Conservation (phyloP, 2,797 vertebrate species). For the Phataginus tetradactyla region DNA sequence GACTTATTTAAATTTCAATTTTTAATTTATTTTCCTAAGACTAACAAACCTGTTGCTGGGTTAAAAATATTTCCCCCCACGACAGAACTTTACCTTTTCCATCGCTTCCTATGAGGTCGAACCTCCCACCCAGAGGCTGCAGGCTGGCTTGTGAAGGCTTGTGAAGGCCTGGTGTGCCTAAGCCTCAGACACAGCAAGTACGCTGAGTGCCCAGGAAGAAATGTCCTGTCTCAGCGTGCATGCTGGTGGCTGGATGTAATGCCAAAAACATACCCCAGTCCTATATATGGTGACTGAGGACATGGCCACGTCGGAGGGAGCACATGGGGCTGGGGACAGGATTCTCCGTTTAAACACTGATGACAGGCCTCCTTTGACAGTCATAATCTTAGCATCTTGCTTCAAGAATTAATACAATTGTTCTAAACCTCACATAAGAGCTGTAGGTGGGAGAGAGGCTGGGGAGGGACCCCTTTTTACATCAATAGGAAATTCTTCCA, state of each 20-base stretch:
- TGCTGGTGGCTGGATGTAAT: constrained; percentile 79
- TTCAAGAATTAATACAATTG: constrained; percentile 37
- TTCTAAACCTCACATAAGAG: neutral
- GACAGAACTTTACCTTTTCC: constrained; percentile 64
- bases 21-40: neutral
- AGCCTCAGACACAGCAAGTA: constrained; percentile 70
- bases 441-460: neutral
- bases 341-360: constrained; percentile 79
- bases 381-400: constrained; percentile 65
- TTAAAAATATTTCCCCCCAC: constrained; percentile 48
- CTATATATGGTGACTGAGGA: constrained; percentile 73
- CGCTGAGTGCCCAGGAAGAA: constrained; percentile 77
- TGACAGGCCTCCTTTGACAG: constrained; percentile 52
- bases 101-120: constrained; percentile 48
- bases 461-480: neutral
- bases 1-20: neutral
- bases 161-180: neutral
- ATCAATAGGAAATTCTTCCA: neutral
- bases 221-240: constrained; percentile 82
- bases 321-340: constrained; percentile 79
- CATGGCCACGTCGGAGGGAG: constrained; percentile 76
- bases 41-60: constrained; percentile 9
- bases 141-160: constrained; percentile 69
- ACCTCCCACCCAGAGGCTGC: constrained; percentile 60
- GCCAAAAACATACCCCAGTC: constrained; percentile 69